Percentiles rank a stretch among this genome's conserved stretches.
Evolutionary conservation across 2,797 vertebrate species (phyloP).

Genomic region (Mormyrus proboscirostris): DNA sequence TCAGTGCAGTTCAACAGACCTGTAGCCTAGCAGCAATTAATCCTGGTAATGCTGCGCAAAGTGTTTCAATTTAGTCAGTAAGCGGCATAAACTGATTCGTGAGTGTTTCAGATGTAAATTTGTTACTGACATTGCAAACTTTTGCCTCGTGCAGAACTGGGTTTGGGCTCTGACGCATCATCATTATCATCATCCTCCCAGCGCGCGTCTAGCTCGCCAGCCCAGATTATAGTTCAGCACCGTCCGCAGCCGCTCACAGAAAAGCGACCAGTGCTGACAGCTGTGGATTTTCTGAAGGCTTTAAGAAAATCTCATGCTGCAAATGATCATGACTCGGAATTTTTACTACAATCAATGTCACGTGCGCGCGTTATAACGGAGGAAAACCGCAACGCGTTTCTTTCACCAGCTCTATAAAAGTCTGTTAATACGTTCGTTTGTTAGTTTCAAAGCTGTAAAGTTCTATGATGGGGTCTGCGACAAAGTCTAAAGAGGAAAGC

Average conservation of each 20-base stretch:
- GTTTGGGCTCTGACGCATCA: background rate
- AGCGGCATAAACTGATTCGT: background rate
- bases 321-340: background rate
- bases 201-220: background rate
- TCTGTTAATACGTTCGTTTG: background rate
- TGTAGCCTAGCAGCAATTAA: background rate
- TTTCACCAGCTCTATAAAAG: background rate
- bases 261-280: background rate
- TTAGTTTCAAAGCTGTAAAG: background rate
- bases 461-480: constrained; percentile 48
- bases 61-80: background rate
- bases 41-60: background rate
- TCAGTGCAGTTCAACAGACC: background rate
- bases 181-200: background rate
- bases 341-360: background rate
- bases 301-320: background rate
- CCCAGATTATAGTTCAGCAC: background rate
- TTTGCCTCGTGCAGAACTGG: background rate
- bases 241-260: background rate
- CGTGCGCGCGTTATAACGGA: background rate
- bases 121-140: background rate
- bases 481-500: constrained; percentile 39
- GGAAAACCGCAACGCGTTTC: background rate
- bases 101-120: background rate
- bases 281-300: background rate